A percentile compares a stretch with the other conserved stretches of the same genome.
Evolutionary conservation across 2,113 vertebrate genomes (phyloP).

Genomic region (human): GRCh38 chr5:37843001-37843500

Average conservation of each 20-base stretch:
- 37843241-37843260: constrained; percentile 5
- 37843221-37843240: background rate
- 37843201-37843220: background rate
- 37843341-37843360: background rate
- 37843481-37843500: background rate
- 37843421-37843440: background rate
- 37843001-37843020: too few species aligned
- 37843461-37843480: background rate
- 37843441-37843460: background rate
- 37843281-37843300: background rate
- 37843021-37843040: too few species aligned
- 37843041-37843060: too few species aligned
- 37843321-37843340: background rate
- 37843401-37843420: constrained; percentile 27
- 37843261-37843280: background rate
- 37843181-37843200: background rate
- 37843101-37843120: background rate
- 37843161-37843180: background rate
- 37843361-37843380: background rate
- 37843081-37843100: too few species aligned
- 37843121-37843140: background rate
- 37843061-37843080: too few species aligned
- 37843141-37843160: background rate
- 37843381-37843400: constrained; percentile 12
- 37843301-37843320: background rate